Conservation (phyloP, 2,113 vertebrate genomes). For the Progne subis region DNA sequence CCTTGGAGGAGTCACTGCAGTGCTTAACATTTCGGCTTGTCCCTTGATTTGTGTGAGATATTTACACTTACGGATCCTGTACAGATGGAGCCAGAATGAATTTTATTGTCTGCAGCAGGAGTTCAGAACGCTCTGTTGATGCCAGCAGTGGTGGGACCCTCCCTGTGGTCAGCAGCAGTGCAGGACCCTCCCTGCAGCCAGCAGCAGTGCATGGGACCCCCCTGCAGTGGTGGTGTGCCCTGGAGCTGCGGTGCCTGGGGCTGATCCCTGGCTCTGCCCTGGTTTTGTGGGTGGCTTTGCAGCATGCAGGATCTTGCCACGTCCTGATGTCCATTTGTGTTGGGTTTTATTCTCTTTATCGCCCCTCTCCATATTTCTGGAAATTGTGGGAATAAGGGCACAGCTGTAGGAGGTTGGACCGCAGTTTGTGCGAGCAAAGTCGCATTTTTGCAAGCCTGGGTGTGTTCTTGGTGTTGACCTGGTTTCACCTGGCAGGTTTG, state of each 20-base stretch:
- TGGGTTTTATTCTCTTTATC: neutral
- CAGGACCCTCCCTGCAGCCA: neutral
- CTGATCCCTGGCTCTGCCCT: neutral
- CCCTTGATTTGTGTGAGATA: neutral
- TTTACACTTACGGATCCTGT: neutral
- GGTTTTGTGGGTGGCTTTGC: neutral
- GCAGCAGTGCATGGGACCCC: fast-evolving
- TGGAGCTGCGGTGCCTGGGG: neutral
- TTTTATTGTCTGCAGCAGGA: neutral
- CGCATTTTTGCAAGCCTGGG: neutral
- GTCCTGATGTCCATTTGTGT: fast-evolving
- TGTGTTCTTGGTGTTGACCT: neutral
- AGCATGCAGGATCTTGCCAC: neutral
- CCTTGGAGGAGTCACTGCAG: neutral
- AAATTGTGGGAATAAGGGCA: neutral
- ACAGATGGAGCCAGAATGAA: neutral
- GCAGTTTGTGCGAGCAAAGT: neutral
- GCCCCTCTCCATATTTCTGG: neutral
- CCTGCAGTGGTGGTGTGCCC: fast-evolving
- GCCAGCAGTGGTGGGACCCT: no score
- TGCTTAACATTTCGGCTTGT: fast-evolving
- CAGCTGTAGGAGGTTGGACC: neutral
- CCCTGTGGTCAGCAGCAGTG: neutral
- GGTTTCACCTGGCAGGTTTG: neutral
- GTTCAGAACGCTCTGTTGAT: neutral